phyloP scores from a whole-genome alignment of 2,888 invertebrate species.

The Hoplodrina blanda region DNA sequence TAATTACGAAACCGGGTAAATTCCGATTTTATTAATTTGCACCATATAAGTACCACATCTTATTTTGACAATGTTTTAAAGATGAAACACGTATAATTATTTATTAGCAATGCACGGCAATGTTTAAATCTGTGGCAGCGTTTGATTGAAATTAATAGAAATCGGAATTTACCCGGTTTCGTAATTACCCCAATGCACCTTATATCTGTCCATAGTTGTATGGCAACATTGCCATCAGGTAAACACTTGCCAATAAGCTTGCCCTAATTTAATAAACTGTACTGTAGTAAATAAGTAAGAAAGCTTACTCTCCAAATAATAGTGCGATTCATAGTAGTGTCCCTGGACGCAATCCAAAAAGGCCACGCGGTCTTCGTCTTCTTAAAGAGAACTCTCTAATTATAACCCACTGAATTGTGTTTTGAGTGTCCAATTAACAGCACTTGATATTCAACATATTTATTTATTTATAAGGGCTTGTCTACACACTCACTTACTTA shows the following conservation, averaged over 20 bases:
- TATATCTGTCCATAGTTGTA: no score
- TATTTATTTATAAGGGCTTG: slow-evolving; percentile 57
- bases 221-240: background rate
- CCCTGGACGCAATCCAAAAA: slow-evolving; percentile 74
- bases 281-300: slow-evolving; percentile 33
- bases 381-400: slow-evolving; percentile 75
- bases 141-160: no score
- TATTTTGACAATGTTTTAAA: no score
- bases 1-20: no score
- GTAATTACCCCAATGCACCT: no score
- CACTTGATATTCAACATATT: slow-evolving; percentile 59
- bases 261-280: slow-evolving; percentile 18
- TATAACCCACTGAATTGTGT: slow-evolving; percentile 76
- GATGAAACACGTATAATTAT: no score
- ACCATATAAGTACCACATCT: no score
- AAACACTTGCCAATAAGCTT: slow-evolving; percentile 10
- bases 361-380: slow-evolving; percentile 68
- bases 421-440: slow-evolving; percentile 78
- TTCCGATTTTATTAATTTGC: no score
- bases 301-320: slow-evolving; percentile 34
- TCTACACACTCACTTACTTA: slow-evolving; percentile 14
- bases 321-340: slow-evolving; percentile 62
- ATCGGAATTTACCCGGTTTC: no score
- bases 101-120: no score
- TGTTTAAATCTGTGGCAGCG: no score